Evolutionary conservation across 2,113 vertebrate genomes (phyloP), one percentile per base, ranked within the genome.

Genomic region (Cyphomyrus discorhynchus): DNA sequence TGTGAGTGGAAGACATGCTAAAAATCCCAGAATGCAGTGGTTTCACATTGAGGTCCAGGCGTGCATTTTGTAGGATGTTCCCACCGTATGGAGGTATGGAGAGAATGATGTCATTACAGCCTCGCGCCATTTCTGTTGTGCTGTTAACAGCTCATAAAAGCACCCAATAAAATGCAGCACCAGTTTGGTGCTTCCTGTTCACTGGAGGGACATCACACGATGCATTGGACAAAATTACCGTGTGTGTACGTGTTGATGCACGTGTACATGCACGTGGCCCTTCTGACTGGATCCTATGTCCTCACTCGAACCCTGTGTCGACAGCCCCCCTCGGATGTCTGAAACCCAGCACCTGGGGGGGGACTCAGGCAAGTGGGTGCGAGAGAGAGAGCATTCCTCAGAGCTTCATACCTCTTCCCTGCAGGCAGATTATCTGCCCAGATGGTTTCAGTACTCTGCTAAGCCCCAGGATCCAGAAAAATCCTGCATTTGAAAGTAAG

Each of bases 81-180:
- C 89, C 70, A 45, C 86, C 8, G 4, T 21, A 21, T 88, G 80
- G 45, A 9, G 31, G 24, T 35, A 47, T 39, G 53, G 87, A 88
- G 89, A 90, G 90, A 90, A 82, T 91, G 90, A 92, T 87, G 83
- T 93, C 90, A 92, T 45, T 21, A 83, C 87, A 39, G 46, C 45
- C 89, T 86, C 70, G 84, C 83, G 85, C 74, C 17, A 49, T 89
- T 62, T 85, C 66, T 42, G 39, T 45, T 9, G 45, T 31, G 27
- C 39, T 10, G 42, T 49, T 62, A 66, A 89, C 77, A 89, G 42
- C 53, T 90, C 83, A n/a, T 82, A 87, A 90, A 90, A 87, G 35
- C 6, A 7, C 3, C 50, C 31, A 87, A 2, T 80, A 80, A n/a
- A 27, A 27, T 62, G 42, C 42, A 19, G 39, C 70, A 56, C 49